phyloP scores from a whole-genome alignment of 2,888 invertebrate genomes.

The Trachelus troglodyta region DNA sequence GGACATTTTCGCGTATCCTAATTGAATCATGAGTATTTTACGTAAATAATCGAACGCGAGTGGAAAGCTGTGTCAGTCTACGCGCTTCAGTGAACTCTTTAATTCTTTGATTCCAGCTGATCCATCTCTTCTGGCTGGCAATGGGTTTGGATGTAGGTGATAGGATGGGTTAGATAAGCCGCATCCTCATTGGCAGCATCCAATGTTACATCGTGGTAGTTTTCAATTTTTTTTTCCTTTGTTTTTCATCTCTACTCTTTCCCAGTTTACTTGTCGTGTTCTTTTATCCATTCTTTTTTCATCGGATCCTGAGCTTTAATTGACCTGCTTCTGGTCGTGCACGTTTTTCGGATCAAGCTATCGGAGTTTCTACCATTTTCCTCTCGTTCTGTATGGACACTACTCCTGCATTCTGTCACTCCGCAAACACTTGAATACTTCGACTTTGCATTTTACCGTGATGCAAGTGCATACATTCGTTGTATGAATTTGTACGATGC shows the following conservation, averaged over 20 bases:
- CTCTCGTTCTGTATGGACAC: slow-evolving; percentile 13
- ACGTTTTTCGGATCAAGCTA: slow-evolving; percentile 21
- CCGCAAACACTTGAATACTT: slow-evolving; percentile 45
- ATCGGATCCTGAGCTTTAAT: slow-evolving; percentile 48
- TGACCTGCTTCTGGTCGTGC: slow-evolving; percentile 44
- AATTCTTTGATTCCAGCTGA: background rate
- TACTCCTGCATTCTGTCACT: slow-evolving; percentile 19
- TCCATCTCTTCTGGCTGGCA: background rate
- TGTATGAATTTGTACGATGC: background rate
- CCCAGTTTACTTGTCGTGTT: background rate
- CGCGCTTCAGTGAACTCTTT: background rate
- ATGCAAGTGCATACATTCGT: background rate
- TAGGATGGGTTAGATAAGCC: background rate
- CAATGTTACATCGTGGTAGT: background rate
- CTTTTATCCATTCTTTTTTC: slow-evolving; percentile 1
- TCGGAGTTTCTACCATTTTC: slow-evolving; percentile 6
- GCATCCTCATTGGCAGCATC: background rate
- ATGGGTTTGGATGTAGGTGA: background rate
- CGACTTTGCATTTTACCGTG: slow-evolving; percentile 41
- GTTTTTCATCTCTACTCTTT: slow-evolving; percentile 10
- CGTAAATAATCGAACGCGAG: background rate
- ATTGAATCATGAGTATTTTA: background rate
- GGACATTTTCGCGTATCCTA: background rate
- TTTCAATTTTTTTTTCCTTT: slow-evolving; percentile 4
- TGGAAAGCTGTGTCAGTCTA: background rate